Evolutionary conservation across 2,797 vertebrate genomes (phyloP), one percentile per base, ranked within the genome.

Genomic region (Tolypeutes matacus): DNA sequence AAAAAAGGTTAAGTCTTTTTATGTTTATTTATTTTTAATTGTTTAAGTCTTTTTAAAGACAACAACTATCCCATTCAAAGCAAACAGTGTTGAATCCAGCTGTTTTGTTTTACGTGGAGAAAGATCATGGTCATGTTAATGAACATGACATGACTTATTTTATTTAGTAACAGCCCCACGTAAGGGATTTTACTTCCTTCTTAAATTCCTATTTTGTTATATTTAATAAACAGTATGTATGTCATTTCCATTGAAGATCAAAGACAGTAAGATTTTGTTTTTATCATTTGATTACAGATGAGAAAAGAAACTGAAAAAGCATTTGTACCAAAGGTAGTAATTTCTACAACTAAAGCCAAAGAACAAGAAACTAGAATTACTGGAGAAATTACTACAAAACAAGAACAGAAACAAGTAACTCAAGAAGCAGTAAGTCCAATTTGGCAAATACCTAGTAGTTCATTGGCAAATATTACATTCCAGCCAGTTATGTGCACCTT

Each of bases 291-390:
- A 97, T 97, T 98, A 96, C 98, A 98, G 98, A 98, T 98, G 96
- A 98, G 97, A 98, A 99, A 98, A 96, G 98, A 99, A 97, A 97
- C 97, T 96, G 98, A 98, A 96, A 98, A 97, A 97, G 85, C 97
- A 60, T 96, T 96, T 97, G 95, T 98, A 94, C 97, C 98, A 82
- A 98, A 97, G 25, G 97, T 99, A 98, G 94, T 98, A 97, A 96
- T 98, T 98, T 98, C 98, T 1, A 70, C 97, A 96, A 96, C 98
- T 60, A 98, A 98, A 98, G 95, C 98, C 95, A 98, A 97, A 98
- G 98, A 98, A 96, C 97, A 98, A 97, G 98, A 98, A 96, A 85
- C 98, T 0, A 98, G 98, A 98, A 98, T 98, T 97, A 98, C 98
- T 97, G 98, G 98, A 98, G 98, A 90, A 97, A 89, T 98, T 97